Evolutionary conservation across 2,797 vertebrate species (phyloP), one percentile per base, ranked within the genome.

Genomic region (Cynodonichthys magdalenae): DNA sequence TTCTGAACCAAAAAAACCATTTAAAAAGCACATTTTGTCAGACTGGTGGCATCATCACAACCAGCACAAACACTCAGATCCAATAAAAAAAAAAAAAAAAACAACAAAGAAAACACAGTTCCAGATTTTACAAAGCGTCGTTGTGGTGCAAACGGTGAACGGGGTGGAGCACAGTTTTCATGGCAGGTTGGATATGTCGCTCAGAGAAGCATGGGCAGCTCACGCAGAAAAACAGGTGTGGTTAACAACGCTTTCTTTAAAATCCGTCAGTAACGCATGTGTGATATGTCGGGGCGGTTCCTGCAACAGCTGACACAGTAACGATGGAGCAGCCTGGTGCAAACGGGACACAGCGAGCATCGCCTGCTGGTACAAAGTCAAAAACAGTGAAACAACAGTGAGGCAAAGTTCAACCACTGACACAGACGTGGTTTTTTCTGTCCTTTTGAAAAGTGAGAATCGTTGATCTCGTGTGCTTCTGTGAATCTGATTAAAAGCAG

Each of bases 21-120:
- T n/a, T n/a, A 71, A 24, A 24, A 24, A 24, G 24, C 24, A 24
- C 69, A 68, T 68, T 36, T 66, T 42, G 48, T 75, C 72, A 66
- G 57, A 70, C 53, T 9, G 11, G 77, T 74, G 72, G 48, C 56
- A 56, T 71, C 41, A 48, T 75, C 69, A 83, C 29, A 79, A 85
- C 81, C 75, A 60, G 74, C 69, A 63, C 18, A 80, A 68, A 63
- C 58, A 86, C 62, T 61, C 39, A 48, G 55, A 82, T 54, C 71
- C 61, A 74, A 62, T 9, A 34, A 36, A 24, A 18, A 70, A 56
- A 70, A 81, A 79, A n/a, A n/a, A n/a, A n/a, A n/a, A n/a, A n/a
- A n/a, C n/a, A n/a, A n/a, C n/a, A n/a, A n/a, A n/a, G n/a, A 83
- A 59, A 79, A 80, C 81, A 84, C 84, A 62, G 66, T 80, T 80